Base-by-base conservation (phyloP, 2,888 invertebrate genomes). In the Sclerodermus sp. region DNA sequence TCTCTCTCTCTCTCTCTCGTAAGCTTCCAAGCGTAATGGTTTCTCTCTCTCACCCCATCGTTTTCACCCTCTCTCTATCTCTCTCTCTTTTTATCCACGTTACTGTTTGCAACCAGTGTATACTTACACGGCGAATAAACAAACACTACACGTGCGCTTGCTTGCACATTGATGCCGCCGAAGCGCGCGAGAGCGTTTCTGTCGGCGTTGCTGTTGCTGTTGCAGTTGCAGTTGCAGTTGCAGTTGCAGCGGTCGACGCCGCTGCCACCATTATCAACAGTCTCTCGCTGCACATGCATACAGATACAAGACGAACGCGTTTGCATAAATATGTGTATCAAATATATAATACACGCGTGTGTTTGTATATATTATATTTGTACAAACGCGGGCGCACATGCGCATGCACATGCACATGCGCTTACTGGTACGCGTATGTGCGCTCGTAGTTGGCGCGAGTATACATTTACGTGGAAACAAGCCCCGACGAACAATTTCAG, bases 21-120 rank as follows among this genome's bases (percentile, higher is more conserved):
- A 23, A 23, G 4, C 8, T 23, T 8, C 23, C 8, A 23, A 3
- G 8, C 23, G 8, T 8, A 23, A 5, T 16, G n/a, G 1, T 14
- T 3, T 14, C 37, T 14, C 16, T 37, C 12, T 37, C 13, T 37
- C 37, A 9, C 16, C 2, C 15, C 5, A 1, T 12, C 15, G 13
- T 8, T 1, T 15, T 15, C 15, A 9, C 40, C 29, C 30, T 37
- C 44, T 45, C 31, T 44, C 41, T 31, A 32, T 50, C 16, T 15
- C 38, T 15, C 9, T 36, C 36, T 10, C 15, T 15, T 36, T 36
- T 15, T 36, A 15, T 15, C 9, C 13, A 5, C 36, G 5, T 36
- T 15, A 14, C 36, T 36, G 13, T 36, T 36, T 14, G 36, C 15
- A 36, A 36, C 4, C 36, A 36, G 36, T 10, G 15, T 14, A 36